A percentile compares a stretch with the other conserved stretches of the same genome.
These are phyloP conservation scores for Rhagophthalmus giganteus DNA, from an alignment of 2,888 invertebrate genomes.

Conservation along the genomic window DNA sequence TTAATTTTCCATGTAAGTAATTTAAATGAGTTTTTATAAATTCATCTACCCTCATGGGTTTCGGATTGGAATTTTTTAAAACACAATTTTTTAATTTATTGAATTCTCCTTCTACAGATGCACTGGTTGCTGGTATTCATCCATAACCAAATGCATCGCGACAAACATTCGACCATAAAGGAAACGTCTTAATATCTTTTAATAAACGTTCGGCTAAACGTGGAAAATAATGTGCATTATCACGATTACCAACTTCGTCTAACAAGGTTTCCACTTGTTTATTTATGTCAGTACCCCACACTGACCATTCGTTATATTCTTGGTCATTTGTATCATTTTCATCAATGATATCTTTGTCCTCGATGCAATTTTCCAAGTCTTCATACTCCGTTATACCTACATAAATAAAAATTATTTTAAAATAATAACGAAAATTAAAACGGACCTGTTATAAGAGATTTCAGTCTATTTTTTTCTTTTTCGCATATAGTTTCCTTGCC, in stretches of 20 bases:
- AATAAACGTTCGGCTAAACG: not conserved
- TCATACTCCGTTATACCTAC: no score
- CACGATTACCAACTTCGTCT: not conserved
- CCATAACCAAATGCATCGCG: constrained; percentile 13
- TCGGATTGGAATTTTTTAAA: constrained; percentile 1
- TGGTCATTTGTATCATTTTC: not conserved
- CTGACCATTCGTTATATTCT: not conserved
- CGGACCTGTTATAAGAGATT: not conserved
- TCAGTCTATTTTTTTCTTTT: constrained; percentile 5
- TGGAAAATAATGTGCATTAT: not conserved
- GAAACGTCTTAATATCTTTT: constrained; percentile 7
- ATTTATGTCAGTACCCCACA: not conserved
- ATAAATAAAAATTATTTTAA: no score
- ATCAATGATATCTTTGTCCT: no score
- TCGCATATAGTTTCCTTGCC: constrained; percentile 1
- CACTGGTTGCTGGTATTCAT: constrained; percentile 14
- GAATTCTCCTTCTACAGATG: constrained; percentile 13
- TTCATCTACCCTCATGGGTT: constrained; percentile 1
- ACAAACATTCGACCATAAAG: constrained; percentile 9
- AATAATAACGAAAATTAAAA: not conserved
- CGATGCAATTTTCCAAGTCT: no score
- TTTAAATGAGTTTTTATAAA: constrained; percentile 8
- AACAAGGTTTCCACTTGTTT: not conserved
- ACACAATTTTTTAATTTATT: constrained; percentile 8
- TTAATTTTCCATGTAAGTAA: constrained; percentile 6